phyloP scores from a whole-genome alignment of 2,888 invertebrate genomes.

The Nasonovia ribisnigri region DNA sequence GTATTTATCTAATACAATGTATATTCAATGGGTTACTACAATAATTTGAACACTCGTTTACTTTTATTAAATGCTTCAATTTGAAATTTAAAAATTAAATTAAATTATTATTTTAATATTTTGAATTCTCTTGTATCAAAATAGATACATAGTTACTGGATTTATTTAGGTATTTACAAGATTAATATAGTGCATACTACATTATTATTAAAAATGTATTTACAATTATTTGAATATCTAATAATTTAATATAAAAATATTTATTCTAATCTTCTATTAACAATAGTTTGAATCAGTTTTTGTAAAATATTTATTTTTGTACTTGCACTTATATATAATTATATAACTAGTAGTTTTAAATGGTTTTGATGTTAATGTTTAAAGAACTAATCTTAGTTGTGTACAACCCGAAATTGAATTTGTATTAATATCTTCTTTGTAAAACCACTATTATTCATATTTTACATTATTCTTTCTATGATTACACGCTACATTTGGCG shows the following conservation, averaged over 20 bases:
- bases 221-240: not conserved
- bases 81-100: not conserved
- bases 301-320: conserved; percentile 36
- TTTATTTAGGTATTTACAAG: conserved; percentile 1
- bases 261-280: not conserved
- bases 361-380: not conserved
- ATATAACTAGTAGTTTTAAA: conserved; percentile 22
- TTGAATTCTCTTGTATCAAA: not conserved
- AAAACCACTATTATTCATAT: conserved; percentile 41
- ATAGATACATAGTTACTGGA: not conserved
- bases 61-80: conserved; percentile 18
- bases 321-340: conserved; percentile 12
- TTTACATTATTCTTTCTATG: conserved; percentile 60
- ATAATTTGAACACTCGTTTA: not conserved
- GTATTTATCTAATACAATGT: conserved; percentile 35
- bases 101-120: not conserved
- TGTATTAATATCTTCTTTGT: not conserved
- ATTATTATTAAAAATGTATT: conserved; percentile 16
- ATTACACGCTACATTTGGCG: conserved; percentile 64
- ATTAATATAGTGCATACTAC: not conserved
- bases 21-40: conserved; percentile 40
- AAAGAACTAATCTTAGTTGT: conserved; percentile 15
- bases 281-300: not conserved
- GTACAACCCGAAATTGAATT: conserved; percentile 10
- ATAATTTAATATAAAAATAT: not conserved